Conservation (phyloP, 1,140 invertebrate species). For the Leptinotarsa lineolata region DNA sequence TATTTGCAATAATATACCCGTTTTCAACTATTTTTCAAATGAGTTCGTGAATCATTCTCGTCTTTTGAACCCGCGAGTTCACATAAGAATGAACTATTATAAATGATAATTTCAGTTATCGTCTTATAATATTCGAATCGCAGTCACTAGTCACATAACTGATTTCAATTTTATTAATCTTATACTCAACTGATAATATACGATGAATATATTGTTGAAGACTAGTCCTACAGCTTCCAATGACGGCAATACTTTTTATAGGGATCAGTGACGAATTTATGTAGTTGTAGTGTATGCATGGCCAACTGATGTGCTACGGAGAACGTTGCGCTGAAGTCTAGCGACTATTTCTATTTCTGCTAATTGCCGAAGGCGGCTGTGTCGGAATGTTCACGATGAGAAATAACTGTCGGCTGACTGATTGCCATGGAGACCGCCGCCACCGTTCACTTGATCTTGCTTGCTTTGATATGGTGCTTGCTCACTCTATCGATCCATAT, state of each 20-base stretch:
- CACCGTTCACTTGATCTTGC: slow-evolving; percentile 41
- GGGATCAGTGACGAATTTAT: slow-evolving; percentile 18
- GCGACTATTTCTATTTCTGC: slow-evolving; percentile 54
- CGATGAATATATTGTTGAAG: too few relatives aligned
- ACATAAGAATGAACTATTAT: too few relatives aligned
- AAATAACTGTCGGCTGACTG: slow-evolving; percentile 53
- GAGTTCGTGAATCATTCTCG: too few relatives aligned
- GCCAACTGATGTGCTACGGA: slow-evolving; percentile 37
- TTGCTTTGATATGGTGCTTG: slow-evolving; percentile 26
- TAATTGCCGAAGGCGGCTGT: slow-evolving; percentile 53
- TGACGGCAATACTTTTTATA: background rate
- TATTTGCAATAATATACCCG: too few relatives aligned
- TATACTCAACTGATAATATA: too few relatives aligned
- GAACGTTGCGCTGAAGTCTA: slow-evolving; percentile 34
- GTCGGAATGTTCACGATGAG: slow-evolving; percentile 52
- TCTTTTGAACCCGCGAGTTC: too few relatives aligned
- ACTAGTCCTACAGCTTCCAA: too few relatives aligned
- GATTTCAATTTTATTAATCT: too few relatives aligned
- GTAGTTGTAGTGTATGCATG: slow-evolving; percentile 30
- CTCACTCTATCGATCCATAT: slow-evolving; percentile 40
- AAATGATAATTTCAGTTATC: too few relatives aligned
- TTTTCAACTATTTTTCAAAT: too few relatives aligned
- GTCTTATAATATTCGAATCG: too few relatives aligned
- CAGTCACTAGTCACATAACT: too few relatives aligned
- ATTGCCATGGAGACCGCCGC: slow-evolving; percentile 52